Evolutionary conservation across 2,888 invertebrate species (phyloP), one percentile per base, ranked within the genome.

Genomic region (Apotomis capreana): DNA sequence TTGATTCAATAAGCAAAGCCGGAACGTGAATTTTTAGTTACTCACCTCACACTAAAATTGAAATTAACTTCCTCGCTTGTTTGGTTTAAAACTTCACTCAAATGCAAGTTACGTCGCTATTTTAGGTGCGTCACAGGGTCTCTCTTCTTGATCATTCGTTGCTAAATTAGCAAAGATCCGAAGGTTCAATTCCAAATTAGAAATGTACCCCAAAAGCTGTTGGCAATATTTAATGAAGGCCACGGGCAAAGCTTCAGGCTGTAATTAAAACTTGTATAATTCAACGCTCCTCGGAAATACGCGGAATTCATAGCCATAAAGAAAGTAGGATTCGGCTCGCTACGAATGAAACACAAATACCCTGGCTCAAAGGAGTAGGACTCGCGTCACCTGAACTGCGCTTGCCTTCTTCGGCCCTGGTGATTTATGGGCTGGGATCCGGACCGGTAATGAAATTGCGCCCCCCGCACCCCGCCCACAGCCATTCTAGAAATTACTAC

Each of bases 361-460:
- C 87, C 86, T 83, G 88, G 89, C 87, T 90, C 89, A 87, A 59
- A 74, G 75, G 74, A 76, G 74, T 74, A 69, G 74, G 89, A 87
- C 87, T 89, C 92, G 92, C 94, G 91, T 91, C 93, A 93, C 93
- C 93, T 90, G 92, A 94, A 94, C 94, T 90, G 91, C 91, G 92
- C 92, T 88, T 87, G 88, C 90, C 92, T 92, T 90, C 91, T 93
- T 94, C 93, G 94, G 94, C 87, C 89, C 87, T 89, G 91, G 93
- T 94, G 94, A 94, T 94, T 94, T 94, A 94, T 92, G 90, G 87
- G 83, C 89, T 85, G 87, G 90, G 91, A 94, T 94, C 93, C 93
- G 93, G 92, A 90, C 93, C 90, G 93, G 92, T 92, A 93, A 91
- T 91, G 92, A 93, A 90, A 92, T 92, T 92, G 94, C 92, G 92